A percentile compares a stretch with the other conserved stretches of the same genome.
Conservation (phyloP, 2,888 invertebrate genomes). For the Itoplectis maculator region DNA sequence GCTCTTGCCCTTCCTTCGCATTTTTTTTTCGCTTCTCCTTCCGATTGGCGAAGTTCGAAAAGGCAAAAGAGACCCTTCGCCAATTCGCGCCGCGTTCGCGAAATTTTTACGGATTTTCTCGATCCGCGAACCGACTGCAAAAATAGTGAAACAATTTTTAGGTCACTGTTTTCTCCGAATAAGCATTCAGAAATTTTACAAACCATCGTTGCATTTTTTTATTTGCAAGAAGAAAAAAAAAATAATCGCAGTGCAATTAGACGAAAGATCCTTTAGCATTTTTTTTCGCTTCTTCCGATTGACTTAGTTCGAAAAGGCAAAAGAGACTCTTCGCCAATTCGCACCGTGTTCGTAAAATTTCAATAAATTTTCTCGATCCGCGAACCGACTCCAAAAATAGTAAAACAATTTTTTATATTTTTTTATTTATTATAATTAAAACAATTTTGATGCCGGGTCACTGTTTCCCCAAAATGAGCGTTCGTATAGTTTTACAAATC, state of each 20-base stretch:
- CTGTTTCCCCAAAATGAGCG: neutral
- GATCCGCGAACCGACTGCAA: no score
- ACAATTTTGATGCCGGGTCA: neutral
- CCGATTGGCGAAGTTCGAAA: constrained; percentile 2
- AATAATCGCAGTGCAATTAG: neutral
- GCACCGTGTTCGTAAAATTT: constrained; percentile 43
- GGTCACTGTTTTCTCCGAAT: no score
- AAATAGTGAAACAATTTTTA: constrained; percentile 22
- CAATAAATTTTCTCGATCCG: constrained; percentile 43
- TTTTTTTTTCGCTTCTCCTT: neutral
- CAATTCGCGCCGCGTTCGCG: constrained; percentile 46
- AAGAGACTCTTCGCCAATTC: constrained; percentile 42
- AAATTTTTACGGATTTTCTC: constrained; percentile 45
- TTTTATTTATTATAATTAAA: neutral
- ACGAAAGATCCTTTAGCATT: neutral
- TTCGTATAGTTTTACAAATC: neutral
- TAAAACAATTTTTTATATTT: constrained; percentile 7
- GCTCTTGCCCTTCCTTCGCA: constrained; percentile 7
- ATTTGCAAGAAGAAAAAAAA: no score
- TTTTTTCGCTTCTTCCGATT: neutral
- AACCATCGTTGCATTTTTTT: no score
- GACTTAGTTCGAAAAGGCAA: constrained; percentile 2
- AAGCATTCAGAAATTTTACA: no score
- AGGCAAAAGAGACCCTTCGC: constrained; percentile 32
- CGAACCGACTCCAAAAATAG: no score